Evolutionary conservation across 2,888 invertebrate genomes (phyloP).

Genomic region (Leucoma salicis): DNA sequence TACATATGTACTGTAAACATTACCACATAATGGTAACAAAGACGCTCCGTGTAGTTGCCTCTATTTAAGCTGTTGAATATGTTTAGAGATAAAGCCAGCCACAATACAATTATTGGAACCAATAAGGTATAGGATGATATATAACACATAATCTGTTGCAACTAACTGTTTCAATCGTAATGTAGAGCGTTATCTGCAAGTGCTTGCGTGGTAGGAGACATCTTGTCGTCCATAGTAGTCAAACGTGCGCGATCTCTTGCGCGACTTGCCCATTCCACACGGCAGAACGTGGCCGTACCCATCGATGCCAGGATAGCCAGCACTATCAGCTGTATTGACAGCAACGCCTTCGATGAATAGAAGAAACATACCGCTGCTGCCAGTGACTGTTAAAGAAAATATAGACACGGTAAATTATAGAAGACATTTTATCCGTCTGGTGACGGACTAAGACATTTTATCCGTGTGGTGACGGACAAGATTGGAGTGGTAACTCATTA

Average conservation of each 20-base stretch:
- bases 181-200: slow-evolving; percentile 66
- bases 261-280: slow-evolving; percentile 85
- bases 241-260: slow-evolving; percentile 51
- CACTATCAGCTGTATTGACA: slow-evolving; percentile 88
- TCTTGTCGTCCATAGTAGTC: slow-evolving; percentile 54
- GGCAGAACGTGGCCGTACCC: slow-evolving; percentile 89
- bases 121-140: no score
- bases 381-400: slow-evolving; percentile 83
- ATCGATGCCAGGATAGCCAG: slow-evolving; percentile 86
- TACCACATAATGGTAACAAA: no score
- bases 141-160: no score
- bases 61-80: no score
- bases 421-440: no score
- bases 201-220: slow-evolving; percentile 53
- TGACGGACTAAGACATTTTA: no score
- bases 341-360: slow-evolving; percentile 87
- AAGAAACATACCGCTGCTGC: slow-evolving; percentile 93
- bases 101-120: no score
- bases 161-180: slow-evolving; percentile 59
- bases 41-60: no score
- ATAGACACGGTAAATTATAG: not conserved
- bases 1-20: no score
- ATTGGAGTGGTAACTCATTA: no score
- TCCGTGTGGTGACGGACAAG: no score
- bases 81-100: no score